Conservation (phyloP, 2,113 vertebrate genomes). For the Periophthalmus modestus region DNA sequence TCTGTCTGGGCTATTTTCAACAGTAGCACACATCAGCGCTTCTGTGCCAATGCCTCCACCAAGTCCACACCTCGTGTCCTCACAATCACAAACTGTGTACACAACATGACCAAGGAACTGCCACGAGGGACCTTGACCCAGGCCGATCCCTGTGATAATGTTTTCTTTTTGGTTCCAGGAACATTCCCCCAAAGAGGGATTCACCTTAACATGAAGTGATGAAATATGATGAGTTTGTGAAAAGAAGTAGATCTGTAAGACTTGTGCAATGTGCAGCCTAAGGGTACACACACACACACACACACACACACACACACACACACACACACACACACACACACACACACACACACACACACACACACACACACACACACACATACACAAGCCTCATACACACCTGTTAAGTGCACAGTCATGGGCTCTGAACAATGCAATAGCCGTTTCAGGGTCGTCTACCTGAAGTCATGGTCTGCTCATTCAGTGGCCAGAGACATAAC, state of each 20-base stretch:
- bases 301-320: too few relatives aligned
- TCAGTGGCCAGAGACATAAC: neutral
- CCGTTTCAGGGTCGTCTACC: neutral
- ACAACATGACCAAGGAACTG: conserved; percentile 3
- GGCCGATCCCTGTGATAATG: neutral
- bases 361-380: too few relatives aligned
- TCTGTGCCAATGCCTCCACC: conserved; percentile 54
- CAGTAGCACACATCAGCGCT: conserved; percentile 68
- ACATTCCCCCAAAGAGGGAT: neutral
- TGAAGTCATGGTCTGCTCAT: neutral
- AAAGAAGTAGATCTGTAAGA: neutral
- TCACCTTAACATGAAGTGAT: neutral
- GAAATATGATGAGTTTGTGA: neutral
- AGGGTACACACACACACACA: neutral
- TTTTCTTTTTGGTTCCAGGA: neutral
- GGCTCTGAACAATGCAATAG: neutral
- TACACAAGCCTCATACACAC: neutral
- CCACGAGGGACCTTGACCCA: conserved; percentile 21
- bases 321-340: too few relatives aligned
- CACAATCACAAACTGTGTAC: conserved; percentile 17
- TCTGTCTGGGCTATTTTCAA: conserved; percentile 75
- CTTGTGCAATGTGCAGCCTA: neutral
- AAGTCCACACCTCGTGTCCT: conserved; percentile 34
- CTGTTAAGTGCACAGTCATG: neutral
- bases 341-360: too few relatives aligned